Conservation (phyloP, 2,888 invertebrate species). For the Drosophila melanosoma region DNA sequence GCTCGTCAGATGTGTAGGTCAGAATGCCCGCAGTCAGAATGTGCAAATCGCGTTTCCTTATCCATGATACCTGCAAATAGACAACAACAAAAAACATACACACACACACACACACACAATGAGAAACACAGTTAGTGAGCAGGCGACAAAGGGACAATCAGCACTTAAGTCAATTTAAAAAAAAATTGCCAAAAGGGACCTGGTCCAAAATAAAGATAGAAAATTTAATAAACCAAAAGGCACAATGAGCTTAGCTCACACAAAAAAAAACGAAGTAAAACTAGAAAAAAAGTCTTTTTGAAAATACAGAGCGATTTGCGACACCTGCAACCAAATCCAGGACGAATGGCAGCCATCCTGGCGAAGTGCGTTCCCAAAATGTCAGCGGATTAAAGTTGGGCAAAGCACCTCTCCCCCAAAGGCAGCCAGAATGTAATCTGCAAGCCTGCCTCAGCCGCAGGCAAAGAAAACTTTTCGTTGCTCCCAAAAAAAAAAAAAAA, state of each 20-base stretch:
- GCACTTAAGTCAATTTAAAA: slow-evolving; percentile 74
- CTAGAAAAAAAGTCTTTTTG: slow-evolving; percentile 12
- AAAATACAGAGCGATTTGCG: slow-evolving; percentile 59
- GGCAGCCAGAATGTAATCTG: slow-evolving; percentile 72
- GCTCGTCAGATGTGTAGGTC: slow-evolving; percentile 94
- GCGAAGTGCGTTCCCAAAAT: slow-evolving; percentile 75
- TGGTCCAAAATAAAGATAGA: slow-evolving; percentile 56
- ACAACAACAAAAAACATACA: slow-evolving; percentile 22
- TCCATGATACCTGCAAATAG: slow-evolving; percentile 91
- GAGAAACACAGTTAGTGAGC: neutral
- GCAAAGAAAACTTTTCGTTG: slow-evolving; percentile 65
- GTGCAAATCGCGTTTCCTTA: slow-evolving; percentile 94
- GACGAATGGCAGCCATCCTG: slow-evolving; percentile 10
- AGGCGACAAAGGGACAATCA: slow-evolving; percentile 44
- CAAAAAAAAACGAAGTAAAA: slow-evolving; percentile 27
- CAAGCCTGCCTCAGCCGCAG: slow-evolving; percentile 69
- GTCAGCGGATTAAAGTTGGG: slow-evolving; percentile 75
- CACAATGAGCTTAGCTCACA: slow-evolving; percentile 58
- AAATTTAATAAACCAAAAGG: slow-evolving; percentile 74
- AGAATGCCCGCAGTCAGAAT: slow-evolving; percentile 93
- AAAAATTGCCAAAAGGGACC: slow-evolving; percentile 52
- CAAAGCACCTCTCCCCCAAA: slow-evolving; percentile 43
- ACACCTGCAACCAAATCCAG: slow-evolving; percentile 27
- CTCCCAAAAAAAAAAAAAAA: slow-evolving; percentile 30
- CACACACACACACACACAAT: slow-evolving; percentile 11